Evolutionary conservation across 2,888 invertebrate genomes (phyloP).

Genomic region (Metacarcinus magister): DNA sequence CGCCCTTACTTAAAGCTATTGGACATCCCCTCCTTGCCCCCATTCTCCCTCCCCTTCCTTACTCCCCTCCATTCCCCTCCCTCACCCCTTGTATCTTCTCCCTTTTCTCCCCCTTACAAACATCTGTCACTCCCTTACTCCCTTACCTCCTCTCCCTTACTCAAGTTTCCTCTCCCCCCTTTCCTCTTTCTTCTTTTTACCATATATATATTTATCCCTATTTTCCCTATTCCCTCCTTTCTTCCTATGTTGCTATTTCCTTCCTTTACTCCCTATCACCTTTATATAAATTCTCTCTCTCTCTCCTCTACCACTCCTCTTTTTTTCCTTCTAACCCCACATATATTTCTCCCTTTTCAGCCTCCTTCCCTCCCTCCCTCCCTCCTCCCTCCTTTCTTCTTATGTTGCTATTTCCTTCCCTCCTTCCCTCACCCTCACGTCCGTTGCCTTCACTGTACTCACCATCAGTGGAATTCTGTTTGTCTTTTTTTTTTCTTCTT

Average conservation of each 20-base stretch:
- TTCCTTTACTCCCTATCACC: neutral
- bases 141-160: neutral
- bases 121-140: neutral
- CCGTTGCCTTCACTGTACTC: neutral
- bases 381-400: neutral
- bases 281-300: neutral
- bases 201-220: no score
- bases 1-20: slow-evolving; percentile 40
- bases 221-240: neutral
- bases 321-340: neutral
- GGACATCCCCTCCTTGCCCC: neutral
- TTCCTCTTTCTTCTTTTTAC: neutral
- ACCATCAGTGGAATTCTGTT: neutral
- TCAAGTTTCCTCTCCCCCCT: neutral
- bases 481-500: slow-evolving; percentile 56
- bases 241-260: neutral
- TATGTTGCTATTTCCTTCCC: neutral
- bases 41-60: neutral
- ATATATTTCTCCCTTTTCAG: neutral
- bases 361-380: neutral
- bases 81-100: neutral
- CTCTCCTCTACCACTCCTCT: neutral
- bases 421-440: neutral
- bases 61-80: neutral
- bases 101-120: neutral